Percentiles rank a stretch among this genome's conserved stretches.
Conservation (phyloP, 2,888 invertebrate genomes). For the Melanchra persicariae region DNA sequence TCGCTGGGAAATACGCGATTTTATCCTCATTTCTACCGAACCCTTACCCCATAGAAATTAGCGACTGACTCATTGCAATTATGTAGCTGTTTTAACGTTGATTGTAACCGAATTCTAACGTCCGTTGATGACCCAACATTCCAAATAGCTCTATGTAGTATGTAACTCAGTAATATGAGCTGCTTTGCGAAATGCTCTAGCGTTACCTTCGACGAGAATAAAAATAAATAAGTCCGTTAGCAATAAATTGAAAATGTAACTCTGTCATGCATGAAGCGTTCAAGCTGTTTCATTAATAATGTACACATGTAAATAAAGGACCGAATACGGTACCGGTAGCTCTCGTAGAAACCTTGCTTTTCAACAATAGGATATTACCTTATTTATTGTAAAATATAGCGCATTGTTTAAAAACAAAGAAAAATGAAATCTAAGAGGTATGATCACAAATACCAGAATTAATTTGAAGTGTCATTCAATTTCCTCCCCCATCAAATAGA, state of each 20-base stretch:
- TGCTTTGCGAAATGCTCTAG: constrained; percentile 30
- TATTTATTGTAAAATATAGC: constrained; percentile 33
- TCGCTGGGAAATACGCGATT: constrained; percentile 55
- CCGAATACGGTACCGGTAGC: constrained; percentile 23
- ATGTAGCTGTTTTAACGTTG: constrained; percentile 25
- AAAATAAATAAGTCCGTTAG: constrained; percentile 23
- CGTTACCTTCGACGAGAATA: constrained; percentile 14
- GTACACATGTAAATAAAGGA: constrained; percentile 14
- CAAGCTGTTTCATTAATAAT: constrained; percentile 20
- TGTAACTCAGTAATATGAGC: constrained; percentile 24
- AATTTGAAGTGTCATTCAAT: constrained; percentile 49
- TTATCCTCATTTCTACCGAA: constrained; percentile 52
- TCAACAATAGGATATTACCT: constrained; percentile 8
- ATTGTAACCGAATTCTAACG: neutral
- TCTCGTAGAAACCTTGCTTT: neutral
- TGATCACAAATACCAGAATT: constrained; percentile 16
- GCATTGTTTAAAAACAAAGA: constrained; percentile 31
- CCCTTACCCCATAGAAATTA: constrained; percentile 4
- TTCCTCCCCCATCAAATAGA: constrained; percentile 53
- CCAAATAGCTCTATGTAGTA: constrained; percentile 5
- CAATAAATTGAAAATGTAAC: constrained; percentile 13
- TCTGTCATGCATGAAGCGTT: constrained; percentile 21
- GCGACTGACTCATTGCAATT: constrained; percentile 25
- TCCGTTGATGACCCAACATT: constrained; percentile 23
- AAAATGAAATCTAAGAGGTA: constrained; percentile 32